Evolutionary conservation across 1,140 invertebrate species (phyloP).

Genomic region (Tetramorium parvispinum): DNA sequence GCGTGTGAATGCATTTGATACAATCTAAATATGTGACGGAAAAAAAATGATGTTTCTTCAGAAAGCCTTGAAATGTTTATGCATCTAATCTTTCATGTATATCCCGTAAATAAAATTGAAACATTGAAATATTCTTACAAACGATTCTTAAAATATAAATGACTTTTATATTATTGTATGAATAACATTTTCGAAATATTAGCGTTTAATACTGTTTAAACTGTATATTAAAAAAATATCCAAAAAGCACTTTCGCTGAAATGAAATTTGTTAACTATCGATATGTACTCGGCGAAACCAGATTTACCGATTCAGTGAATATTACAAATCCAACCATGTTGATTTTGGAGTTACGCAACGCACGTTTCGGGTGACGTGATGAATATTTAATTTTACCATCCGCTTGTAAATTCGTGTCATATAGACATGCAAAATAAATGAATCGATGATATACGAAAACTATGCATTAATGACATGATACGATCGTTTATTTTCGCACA

Average conservation of each 20-base stretch:
- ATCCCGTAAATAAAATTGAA: not conserved
- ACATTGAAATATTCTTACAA: not conserved
- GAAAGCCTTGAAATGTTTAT: not conserved
- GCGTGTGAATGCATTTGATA: not conserved
- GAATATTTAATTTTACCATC: constrained; percentile 42
- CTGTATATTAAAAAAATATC: constrained; percentile 2
- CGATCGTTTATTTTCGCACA: not conserved
- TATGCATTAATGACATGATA: not conserved
- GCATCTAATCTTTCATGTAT: not conserved
- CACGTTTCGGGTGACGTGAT: constrained; percentile 17
- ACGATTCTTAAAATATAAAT: not conserved
- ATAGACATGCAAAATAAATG: constrained; percentile 10
- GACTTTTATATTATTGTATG: not conserved
- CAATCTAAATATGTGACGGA: constrained; percentile 3
- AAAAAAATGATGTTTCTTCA: not conserved
- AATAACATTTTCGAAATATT: not conserved
- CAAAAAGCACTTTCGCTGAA: not conserved
- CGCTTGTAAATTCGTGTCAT: constrained; percentile 24
- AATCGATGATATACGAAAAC: not conserved
- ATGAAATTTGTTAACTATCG: not conserved
- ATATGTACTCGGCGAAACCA: not conserved
- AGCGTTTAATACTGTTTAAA: not conserved
- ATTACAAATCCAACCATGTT: constrained; percentile 15
- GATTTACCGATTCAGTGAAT: constrained; percentile 22
- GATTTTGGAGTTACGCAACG: constrained; percentile 42